Conservation (phyloP, 2,888 invertebrate species). For the Tenthredo distinguenda region DNA sequence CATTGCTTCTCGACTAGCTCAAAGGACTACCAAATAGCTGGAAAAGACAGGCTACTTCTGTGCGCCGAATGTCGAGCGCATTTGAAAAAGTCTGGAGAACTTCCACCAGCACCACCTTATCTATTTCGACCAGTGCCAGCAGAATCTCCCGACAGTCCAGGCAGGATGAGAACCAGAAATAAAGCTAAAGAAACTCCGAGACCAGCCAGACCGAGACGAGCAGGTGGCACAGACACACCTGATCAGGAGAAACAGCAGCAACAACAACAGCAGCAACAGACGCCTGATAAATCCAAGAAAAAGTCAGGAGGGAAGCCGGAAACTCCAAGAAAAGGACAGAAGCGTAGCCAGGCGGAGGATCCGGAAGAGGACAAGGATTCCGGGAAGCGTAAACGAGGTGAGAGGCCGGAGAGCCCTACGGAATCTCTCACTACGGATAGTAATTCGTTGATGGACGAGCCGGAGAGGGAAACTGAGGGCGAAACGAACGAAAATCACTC, state of each 20-base stretch:
- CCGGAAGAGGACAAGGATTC: slow-evolving; percentile 81
- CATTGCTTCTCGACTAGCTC: slow-evolving; percentile 87
- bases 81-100: slow-evolving; percentile 88
- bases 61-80: slow-evolving; percentile 89
- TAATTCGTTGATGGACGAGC: slow-evolving; percentile 88
- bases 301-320: slow-evolving; percentile 73
- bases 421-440: slow-evolving; percentile 93
- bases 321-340: slow-evolving; percentile 80
- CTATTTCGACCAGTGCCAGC: slow-evolving; percentile 80
- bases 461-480: slow-evolving; percentile 76
- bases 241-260: slow-evolving; percentile 77
- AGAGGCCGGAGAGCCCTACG: slow-evolving; percentile 87
- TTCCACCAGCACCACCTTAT: slow-evolving; percentile 82
- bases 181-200: slow-evolving; percentile 84
- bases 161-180: slow-evolving; percentile 93
- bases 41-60: slow-evolving; percentile 85
- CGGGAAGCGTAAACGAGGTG: slow-evolving; percentile 82
- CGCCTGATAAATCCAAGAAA: slow-evolving; percentile 79
- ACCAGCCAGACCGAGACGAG: slow-evolving; percentile 81
- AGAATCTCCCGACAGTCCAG: slow-evolving; percentile 89
- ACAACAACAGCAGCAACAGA: slow-evolving; percentile 75
- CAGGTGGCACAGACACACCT: slow-evolving; percentile 81
- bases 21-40: slow-evolving; percentile 80
- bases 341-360: slow-evolving; percentile 81
- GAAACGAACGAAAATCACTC: slow-evolving; percentile 71